Conservation (phyloP, 2,797 vertebrate genomes). For the Protonibea diacanthus region DNA sequence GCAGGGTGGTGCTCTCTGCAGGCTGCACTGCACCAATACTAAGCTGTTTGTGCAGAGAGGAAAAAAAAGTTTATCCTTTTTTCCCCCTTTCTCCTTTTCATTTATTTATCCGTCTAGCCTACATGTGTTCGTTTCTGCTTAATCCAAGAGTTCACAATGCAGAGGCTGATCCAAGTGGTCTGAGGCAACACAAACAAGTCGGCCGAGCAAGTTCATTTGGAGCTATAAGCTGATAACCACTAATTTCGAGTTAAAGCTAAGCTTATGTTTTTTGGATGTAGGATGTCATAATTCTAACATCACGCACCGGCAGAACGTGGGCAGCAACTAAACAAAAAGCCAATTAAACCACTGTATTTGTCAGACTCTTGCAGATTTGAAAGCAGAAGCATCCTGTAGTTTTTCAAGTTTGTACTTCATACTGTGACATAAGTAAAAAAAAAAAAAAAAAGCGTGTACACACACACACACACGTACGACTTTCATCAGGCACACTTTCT, state of each 20-base stretch:
- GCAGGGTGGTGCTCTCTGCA: conserved; percentile 86
- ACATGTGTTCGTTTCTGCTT: conserved; percentile 62
- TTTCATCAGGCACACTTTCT: conserved; percentile 83
- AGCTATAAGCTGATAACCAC: conserved; percentile 18
- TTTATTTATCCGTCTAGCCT: conserved; percentile 78
- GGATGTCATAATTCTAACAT: conserved; percentile 54
- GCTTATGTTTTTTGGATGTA: conserved; percentile 16
- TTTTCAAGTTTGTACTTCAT: conserved; percentile 72
- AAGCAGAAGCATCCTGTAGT: conserved; percentile 67
- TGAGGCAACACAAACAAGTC: conserved; percentile 59
- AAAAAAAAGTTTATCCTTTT: conserved; percentile 71
- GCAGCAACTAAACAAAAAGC: conserved; percentile 59
- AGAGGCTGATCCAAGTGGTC: conserved; percentile 58
- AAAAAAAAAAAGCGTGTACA: conserved; percentile 45
- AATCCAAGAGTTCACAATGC: conserved; percentile 70
- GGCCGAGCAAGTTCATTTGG: conserved; percentile 31
- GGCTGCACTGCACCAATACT: conserved; percentile 85
- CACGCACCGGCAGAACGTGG: conserved; percentile 21
- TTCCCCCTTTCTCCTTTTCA: conserved; percentile 63
- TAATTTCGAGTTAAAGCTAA: conserved; percentile 43
- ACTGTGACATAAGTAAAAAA: conserved; percentile 74
- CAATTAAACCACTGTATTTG: conserved; percentile 78
- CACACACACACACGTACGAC: conserved; percentile 45
- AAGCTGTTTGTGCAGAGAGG: conserved; percentile 81
- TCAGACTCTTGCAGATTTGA: conserved; percentile 62